Percentiles rank a stretch among this genome's conserved stretches.
phyloP scores from a whole-genome alignment of 2,888 invertebrate genomes.

The Strigamia maritima region DNA sequence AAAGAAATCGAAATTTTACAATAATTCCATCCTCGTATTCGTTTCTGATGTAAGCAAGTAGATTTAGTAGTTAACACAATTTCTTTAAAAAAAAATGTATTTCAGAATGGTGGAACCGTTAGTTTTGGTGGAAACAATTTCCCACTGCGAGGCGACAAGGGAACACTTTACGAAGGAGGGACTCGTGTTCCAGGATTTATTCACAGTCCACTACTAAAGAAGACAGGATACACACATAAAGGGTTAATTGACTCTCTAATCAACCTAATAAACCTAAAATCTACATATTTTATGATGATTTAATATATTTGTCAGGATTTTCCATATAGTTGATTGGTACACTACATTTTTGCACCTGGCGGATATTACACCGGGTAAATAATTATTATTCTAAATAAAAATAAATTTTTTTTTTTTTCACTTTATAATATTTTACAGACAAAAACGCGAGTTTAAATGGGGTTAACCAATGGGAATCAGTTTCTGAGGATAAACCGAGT shows the following conservation, averaged over 20 bases:
- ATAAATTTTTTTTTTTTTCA: too few species aligned
- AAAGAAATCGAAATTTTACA: background rate
- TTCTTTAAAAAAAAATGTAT: background rate
- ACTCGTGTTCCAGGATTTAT: conserved; percentile 52
- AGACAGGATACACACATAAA: background rate
- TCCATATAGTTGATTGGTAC: conserved; percentile 19
- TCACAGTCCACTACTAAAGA: conserved; percentile 47
- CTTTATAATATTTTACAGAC: background rate
- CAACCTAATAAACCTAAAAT: too few species aligned
- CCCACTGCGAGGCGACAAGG: conserved; percentile 53
- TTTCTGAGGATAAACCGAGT: background rate
- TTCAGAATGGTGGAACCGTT: background rate
- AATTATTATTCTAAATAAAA: too few species aligned
- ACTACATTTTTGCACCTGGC: background rate
- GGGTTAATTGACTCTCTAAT: background rate
- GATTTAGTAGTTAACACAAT: background rate
- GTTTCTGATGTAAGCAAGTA: background rate
- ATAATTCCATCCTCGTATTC: background rate
- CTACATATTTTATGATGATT: background rate
- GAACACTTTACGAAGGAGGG: conserved; percentile 55
- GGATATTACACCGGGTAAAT: background rate
- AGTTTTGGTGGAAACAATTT: conserved; percentile 48
- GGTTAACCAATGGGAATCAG: conserved; percentile 14
- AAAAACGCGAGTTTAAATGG: background rate
- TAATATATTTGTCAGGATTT: background rate